Evolutionary conservation across 2,888 invertebrate genomes (phyloP).

Genomic region (Torymus texanus): DNA sequence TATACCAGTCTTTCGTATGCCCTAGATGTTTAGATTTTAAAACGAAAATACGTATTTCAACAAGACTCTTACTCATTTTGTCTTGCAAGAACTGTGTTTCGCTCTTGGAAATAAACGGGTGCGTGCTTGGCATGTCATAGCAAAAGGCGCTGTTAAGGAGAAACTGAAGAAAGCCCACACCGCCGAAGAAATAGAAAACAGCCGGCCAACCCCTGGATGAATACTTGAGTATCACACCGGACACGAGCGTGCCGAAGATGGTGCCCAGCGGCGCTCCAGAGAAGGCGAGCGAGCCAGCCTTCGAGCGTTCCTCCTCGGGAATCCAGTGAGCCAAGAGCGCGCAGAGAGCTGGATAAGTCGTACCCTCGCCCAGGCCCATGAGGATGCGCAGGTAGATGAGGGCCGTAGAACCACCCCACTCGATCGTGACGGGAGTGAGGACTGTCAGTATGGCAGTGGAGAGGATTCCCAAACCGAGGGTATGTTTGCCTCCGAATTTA

Average conservation of each 20-base stretch:
- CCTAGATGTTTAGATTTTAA: no score
- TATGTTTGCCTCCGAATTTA: conserved; percentile 89
- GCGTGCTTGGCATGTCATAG: conserved; percentile 71
- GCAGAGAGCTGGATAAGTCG: conserved; percentile 89
- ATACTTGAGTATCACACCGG: conserved; percentile 82
- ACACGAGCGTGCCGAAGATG: conserved; percentile 79
- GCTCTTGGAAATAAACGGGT: conserved; percentile 71
- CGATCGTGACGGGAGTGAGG: conserved; percentile 85
- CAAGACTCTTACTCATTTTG: conserved; percentile 34
- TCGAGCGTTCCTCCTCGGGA: conserved; percentile 81
- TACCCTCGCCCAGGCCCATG: conserved; percentile 91
- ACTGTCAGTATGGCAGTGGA: conserved; percentile 89
- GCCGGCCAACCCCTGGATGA: conserved; percentile 82
- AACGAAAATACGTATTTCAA: conserved; percentile 72
- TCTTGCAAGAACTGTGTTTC: conserved; percentile 69
- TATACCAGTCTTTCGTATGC: no score
- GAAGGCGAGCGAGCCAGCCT: conserved; percentile 86
- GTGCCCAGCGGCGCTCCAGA: conserved; percentile 84
- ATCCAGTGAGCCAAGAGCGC: conserved; percentile 89
- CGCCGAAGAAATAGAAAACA: conserved; percentile 89
- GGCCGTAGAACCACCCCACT: conserved; percentile 80
- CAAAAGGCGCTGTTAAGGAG: conserved; percentile 78
- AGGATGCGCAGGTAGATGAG: conserved; percentile 86
- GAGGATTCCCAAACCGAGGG: conserved; percentile 87
- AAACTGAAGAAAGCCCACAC: conserved; percentile 84